These are phyloP conservation scores for Listronotus bonariensis DNA, from an alignment of 1,140 invertebrate genomes.

Conservation along the genomic window DNA sequence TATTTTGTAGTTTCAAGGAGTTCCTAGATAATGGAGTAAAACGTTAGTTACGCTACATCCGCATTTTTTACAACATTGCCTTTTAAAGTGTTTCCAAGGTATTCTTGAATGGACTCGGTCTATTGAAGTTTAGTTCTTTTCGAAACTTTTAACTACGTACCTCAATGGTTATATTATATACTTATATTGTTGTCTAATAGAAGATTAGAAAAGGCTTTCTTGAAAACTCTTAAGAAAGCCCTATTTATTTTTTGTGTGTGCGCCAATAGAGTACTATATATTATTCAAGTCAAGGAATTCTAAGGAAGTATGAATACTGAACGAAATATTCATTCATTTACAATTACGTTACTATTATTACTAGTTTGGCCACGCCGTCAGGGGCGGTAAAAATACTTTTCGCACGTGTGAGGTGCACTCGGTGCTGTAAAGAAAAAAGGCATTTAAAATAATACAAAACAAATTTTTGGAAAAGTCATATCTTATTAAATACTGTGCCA, in stretches of 20 bases:
- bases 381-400: too few species aligned
- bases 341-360: too few species aligned
- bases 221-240: constrained; percentile 3
- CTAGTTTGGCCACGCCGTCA: too few species aligned
- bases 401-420: too few species aligned
- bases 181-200: neutral
- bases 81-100: constrained; percentile 7
- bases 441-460: too few species aligned
- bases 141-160: constrained; percentile 2
- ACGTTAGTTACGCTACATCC: constrained; percentile 10
- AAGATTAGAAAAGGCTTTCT: neutral
- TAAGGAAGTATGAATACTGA: too few species aligned
- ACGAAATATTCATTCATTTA: too few species aligned
- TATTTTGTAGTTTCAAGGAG: neutral
- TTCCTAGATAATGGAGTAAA: neutral
- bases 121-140: constrained; percentile 1
- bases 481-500: too few species aligned
- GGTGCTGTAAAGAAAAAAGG: too few species aligned
- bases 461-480: too few species aligned
- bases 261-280: constrained; percentile 4
- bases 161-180: constrained; percentile 6
- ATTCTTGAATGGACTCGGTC: neutral
- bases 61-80: constrained; percentile 5
- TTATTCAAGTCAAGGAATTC: too few species aligned
- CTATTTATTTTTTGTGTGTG: neutral